A percentile compares a stretch with the other conserved stretches of the same genome.
Evolutionary conservation across 2,888 invertebrate genomes (phyloP).

Genomic region (Megalurothrips usitatus): DNA sequence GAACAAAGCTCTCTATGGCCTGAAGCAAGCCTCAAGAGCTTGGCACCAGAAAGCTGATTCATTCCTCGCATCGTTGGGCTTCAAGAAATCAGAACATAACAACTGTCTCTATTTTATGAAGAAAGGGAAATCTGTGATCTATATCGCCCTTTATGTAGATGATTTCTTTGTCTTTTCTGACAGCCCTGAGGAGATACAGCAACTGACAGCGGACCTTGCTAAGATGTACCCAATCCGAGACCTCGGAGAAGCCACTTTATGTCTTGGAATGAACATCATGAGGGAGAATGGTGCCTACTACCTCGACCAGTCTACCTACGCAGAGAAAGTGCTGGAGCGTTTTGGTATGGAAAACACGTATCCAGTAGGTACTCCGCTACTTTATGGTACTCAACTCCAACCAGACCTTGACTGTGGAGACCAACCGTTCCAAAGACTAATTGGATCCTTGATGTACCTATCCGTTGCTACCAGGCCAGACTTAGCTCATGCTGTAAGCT

Average conservation of each 20-base stretch:
- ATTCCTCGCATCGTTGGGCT: constrained; percentile 36
- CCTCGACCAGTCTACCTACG: neutral
- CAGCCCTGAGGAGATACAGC: constrained; percentile 33
- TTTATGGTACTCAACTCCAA: neutral
- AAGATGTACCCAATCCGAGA: constrained; percentile 17
- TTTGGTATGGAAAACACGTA: neutral
- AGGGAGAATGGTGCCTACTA: constrained; percentile 16
- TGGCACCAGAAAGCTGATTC: constrained; percentile 40
- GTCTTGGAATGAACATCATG: constrained; percentile 30
- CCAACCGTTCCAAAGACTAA: constrained; percentile 33
- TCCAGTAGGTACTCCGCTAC: neutral
- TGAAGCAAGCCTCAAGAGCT: constrained; percentile 40
- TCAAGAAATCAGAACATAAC: constrained; percentile 38
- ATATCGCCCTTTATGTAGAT: constrained; percentile 40
- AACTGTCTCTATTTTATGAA: constrained; percentile 39
- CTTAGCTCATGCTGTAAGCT: constrained; percentile 34
- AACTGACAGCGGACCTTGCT: neutral
- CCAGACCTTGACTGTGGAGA: neutral
- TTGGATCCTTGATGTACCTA: constrained; percentile 37
- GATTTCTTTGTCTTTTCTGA: constrained; percentile 40
- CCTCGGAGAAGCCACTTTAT: neutral
- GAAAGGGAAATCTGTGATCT: constrained; percentile 32
- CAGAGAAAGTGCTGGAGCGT: neutral
- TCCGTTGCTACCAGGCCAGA: constrained; percentile 36
- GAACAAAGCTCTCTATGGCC: constrained; percentile 41